Percentiles rank a stretch among this genome's conserved stretches.
Conservation (phyloP, 2,113 vertebrate species). For the Pedetes capensis region DNA sequence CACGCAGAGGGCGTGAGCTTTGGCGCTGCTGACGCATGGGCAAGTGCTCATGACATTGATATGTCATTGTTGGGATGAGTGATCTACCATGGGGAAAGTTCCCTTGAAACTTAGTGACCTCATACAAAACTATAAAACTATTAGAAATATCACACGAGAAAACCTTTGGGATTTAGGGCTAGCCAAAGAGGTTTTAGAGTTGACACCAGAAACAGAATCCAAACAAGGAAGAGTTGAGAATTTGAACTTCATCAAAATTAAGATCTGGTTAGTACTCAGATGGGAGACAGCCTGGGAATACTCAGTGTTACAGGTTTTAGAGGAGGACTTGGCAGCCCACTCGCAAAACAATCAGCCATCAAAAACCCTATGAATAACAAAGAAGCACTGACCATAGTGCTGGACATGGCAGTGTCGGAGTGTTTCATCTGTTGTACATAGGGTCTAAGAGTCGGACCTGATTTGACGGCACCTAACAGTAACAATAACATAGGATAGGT, state of each 20-base stretch:
- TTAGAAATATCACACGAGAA: background rate
- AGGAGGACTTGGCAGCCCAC: too few species aligned
- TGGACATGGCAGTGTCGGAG: too few species aligned
- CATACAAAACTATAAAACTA: background rate
- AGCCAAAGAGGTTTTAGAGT: background rate
- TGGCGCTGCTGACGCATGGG: background rate
- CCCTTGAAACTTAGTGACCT: background rate
- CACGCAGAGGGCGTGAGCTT: background rate
- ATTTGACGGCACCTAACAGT: too few species aligned
- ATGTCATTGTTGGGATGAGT: background rate
- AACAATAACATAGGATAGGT: too few species aligned
- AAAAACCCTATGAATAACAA: too few species aligned
- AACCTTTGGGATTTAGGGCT: background rate
- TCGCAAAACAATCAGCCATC: too few species aligned
- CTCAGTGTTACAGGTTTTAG: too few species aligned
- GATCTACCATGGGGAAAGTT: background rate
- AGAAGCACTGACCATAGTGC: too few species aligned
- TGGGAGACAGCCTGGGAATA: too few species aligned
- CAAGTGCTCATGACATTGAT: background rate
- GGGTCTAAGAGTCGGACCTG: too few species aligned
- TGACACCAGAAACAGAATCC: background rate
- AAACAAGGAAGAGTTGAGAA: background rate
- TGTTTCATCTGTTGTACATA: too few species aligned
- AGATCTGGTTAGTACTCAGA: accelerated
- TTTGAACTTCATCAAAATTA: background rate